Conservation (phyloP, 2,888 invertebrate genomes). For the Nasonovia ribisnigri region DNA sequence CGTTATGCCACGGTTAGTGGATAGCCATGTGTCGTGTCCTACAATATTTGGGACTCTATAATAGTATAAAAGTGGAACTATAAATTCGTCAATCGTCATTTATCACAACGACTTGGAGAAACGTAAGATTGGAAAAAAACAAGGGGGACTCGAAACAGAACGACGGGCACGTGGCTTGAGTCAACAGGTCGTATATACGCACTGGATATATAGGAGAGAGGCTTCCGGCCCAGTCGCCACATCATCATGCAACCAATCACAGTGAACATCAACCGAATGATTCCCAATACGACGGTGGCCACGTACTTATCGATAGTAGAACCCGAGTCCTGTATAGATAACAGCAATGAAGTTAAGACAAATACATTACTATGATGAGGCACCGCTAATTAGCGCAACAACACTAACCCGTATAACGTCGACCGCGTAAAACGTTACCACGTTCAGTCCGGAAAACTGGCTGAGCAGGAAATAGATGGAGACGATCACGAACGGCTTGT, state of each 20-base stretch:
- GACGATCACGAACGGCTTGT: constrained; percentile 77
- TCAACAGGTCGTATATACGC: constrained; percentile 67
- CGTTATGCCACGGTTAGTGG: neutral
- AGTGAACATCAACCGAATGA: constrained; percentile 76
- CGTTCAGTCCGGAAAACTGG: constrained; percentile 80
- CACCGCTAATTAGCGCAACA: neutral
- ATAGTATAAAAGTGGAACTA: neutral
- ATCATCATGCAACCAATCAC: constrained; percentile 76
- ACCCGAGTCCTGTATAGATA: constrained; percentile 73
- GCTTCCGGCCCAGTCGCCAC: constrained; percentile 75
- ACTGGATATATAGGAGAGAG: constrained; percentile 78
- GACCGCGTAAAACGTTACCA: constrained; percentile 79
- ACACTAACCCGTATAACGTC: constrained; percentile 75
- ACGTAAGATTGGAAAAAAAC: neutral
- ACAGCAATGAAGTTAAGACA: neutral
- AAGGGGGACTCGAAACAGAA: neutral
- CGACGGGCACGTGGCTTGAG: neutral
- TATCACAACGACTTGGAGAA: neutral
- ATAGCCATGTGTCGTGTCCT: neutral
- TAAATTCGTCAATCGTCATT: neutral
- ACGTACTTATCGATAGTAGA: constrained; percentile 74
- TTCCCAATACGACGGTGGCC: constrained; percentile 76
- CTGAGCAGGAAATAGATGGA: constrained; percentile 78
- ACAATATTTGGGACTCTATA: neutral
- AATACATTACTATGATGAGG: neutral